Base-by-base conservation (phyloP, 1,140 invertebrate genomes). In the Antheraea pernyi region DNA sequence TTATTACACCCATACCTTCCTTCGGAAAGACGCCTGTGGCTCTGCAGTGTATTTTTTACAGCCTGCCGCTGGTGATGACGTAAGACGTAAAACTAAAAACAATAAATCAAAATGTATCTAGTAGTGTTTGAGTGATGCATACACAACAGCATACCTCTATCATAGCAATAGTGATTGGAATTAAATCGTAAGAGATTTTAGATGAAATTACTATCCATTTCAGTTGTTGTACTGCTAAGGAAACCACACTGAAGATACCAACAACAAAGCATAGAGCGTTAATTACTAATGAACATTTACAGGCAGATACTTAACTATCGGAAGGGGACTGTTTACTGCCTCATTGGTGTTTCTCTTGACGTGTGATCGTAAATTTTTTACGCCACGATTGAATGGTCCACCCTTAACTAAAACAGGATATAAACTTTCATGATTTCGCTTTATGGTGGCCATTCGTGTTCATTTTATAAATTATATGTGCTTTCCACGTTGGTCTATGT, bases 281-380 rank as follows among this genome's bases (percentile, higher is more conserved):
- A 79, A 88, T 84, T 83, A 81, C 81, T 88, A 89, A 89, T 86
- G 86, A 86, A 84, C 81, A 80, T 85, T 84, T 81, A 85, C 88
- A 88, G 89, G 85, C 84, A 71, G 70, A 69, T 67, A 73, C 77
- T 85, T 81, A 79, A 87, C 75, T 76, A 85, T 83, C 74, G 74
- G 74, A 79, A 82, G 79, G 81, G 83, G 79, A 77, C 82, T 83
- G 85, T 89, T 91, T 91, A 91, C 77, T 78, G 77, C 86, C 88
- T 91, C 89, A 87, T 91, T 85, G 86, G 86, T 88, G 84, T 89
- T 89, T 82, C 87, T 86, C 83, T 89, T 82, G 89, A 91, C 86
- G 87, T 87, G 85, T 88, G 87, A 82, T 85, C 87, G 87, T 91
- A 91, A 89, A 88, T 84, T 89, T 86, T 91, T 91, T 89, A 91